phyloP scores from a whole-genome alignment of 2,113 vertebrate genomes.

The Rhea pennata region DNA sequence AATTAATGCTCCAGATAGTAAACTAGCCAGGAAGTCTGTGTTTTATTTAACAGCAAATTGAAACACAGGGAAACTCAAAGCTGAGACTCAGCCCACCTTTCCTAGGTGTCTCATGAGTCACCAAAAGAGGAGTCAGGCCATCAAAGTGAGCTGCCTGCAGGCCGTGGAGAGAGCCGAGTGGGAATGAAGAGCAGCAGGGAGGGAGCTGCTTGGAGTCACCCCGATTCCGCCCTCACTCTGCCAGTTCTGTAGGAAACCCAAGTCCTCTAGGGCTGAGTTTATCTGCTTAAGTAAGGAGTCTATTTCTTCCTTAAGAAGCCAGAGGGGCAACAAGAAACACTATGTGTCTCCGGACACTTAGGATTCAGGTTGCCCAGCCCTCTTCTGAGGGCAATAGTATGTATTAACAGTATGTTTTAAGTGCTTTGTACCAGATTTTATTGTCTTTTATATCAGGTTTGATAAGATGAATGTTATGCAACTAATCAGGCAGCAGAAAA shows the following conservation, averaged over 20 bases:
- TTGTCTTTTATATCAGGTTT: neutral
- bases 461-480: neutral
- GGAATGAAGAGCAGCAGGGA: neutral
- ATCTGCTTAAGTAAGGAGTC: neutral
- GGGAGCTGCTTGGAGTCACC: neutral
- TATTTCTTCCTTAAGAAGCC: neutral
- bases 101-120: neutral
- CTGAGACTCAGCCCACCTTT: neutral
- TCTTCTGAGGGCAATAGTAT: neutral
- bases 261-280: neutral
- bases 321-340: neutral
- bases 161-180: neutral
- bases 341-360: neutral
- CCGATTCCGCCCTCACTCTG: neutral
- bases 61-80: neutral
- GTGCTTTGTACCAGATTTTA: neutral
- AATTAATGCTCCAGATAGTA: neutral
- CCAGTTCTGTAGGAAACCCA: neutral
- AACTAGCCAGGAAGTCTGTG: neutral
- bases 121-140: accelerated
- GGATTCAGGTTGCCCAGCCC: neutral
- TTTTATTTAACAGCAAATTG: neutral
- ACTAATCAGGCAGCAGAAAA: neutral
- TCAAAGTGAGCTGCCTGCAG: neutral
- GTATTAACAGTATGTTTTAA: too few species aligned